Evolutionary conservation across 2,797 vertebrate species (phyloP).

Genomic region (Notamacropus eugenii): DNA sequence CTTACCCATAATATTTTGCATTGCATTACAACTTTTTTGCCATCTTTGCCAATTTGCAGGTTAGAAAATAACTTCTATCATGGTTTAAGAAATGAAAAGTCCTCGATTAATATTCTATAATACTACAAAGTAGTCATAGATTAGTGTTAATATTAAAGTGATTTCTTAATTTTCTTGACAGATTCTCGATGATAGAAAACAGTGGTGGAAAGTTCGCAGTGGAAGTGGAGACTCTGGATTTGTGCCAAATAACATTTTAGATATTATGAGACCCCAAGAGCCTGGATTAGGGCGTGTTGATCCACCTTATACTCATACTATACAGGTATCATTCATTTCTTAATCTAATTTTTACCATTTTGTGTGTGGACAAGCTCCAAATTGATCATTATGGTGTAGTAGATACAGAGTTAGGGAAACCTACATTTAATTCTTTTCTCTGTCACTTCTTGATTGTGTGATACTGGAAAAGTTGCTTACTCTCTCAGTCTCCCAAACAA

Average conservation of each 20-base stretch:
- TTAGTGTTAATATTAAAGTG: not conserved
- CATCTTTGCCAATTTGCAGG: not conserved
- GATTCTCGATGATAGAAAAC: slow-evolving; percentile 97
- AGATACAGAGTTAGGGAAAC: not conserved
- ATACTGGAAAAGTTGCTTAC: not conserved
- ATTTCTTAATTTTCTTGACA: slow-evolving; percentile 75
- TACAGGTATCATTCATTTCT: slow-evolving; percentile 88
- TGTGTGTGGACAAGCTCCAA: not conserved
- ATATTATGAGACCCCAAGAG: slow-evolving; percentile 88
- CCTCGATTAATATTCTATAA: not conserved
- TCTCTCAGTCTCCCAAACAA: not conserved
- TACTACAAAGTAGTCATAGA: not conserved
- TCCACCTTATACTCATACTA: slow-evolving; percentile 92
- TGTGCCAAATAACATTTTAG: slow-evolving; percentile 99
- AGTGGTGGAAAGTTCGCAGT: slow-evolving; percentile 98
- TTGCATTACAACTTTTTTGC: not conserved
- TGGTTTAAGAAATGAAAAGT: slow-evolving; percentile 9
- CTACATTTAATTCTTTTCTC: not conserved
- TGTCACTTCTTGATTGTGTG: not conserved
- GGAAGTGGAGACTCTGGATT: slow-evolving; percentile 90
- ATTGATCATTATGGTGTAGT: not conserved
- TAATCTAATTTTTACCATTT: not conserved
- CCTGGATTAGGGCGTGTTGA: slow-evolving; percentile 85
- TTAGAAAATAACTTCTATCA: not conserved
- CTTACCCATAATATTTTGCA: no score